Evolutionary conservation across 2,888 invertebrate genomes (phyloP), one percentile per base, ranked within the genome.

Genomic region (Nasonia oneida): DNA sequence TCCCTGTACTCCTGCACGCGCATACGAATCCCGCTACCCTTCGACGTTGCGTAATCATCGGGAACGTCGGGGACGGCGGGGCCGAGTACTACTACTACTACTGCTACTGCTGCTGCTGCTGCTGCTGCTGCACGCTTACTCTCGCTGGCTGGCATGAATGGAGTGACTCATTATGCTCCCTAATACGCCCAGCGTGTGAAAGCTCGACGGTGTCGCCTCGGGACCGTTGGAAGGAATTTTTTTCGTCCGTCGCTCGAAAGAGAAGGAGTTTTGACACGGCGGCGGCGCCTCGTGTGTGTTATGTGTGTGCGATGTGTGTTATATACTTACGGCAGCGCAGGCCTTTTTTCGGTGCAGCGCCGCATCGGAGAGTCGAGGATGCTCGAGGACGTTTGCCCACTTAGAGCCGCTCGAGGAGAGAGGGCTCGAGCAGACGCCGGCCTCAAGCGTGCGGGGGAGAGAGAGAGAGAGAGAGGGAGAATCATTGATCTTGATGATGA

Each of bases 111-210:
- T 23, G 0, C 23, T 23, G 0, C 23, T 23, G 23, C 23, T 23
- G 14, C 50, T 14, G 10, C 50, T 15, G 2, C 14, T 42, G 12
- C 64, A 15, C 64, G 18, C 18, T 42, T 6, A 2, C 42, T 18
- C 47, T 29, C 67, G 39, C 37, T 37, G 37, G 4, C 37, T 37
- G 15, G 61, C 85, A 88, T 88, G 87, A 88, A 88, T 88, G 87
- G 83, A 87, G 87, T 88, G 88, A 88, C 88, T 87, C 87, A 87
- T 87, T 87, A 23, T 23, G 87, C 83, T 83, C 42, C 78, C 77
- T 83, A 77, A 83, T 83, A 78, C 50, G 50, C 37, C 61, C 74
- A 57, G 53, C 78, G 83, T 74, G 83, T 83, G 83, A 83, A 83
- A 77, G 78, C 77, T 6, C 70, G 53, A 42, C 29, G 37, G 53